These are phyloP conservation scores for Threskiornis aethiopicus DNA, from an alignment of 2,797 vertebrate genomes.

Conservation along the genomic window DNA sequence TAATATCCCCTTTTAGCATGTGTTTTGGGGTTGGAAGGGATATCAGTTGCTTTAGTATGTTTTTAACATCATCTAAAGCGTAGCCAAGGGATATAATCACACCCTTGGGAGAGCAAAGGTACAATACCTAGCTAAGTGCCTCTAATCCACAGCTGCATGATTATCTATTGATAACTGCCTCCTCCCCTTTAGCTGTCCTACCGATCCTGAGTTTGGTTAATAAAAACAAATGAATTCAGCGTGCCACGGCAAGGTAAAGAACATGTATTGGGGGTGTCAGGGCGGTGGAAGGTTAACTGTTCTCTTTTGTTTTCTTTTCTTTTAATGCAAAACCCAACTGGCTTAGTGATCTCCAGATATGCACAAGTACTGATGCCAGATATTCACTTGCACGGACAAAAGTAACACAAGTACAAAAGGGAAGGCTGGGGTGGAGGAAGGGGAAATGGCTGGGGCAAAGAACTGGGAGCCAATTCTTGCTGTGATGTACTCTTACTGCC, in stretches of 20 bases:
- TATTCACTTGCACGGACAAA: slow-evolving; percentile 15
- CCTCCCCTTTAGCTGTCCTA: slow-evolving; percentile 1
- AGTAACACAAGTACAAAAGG: slow-evolving; percentile 16
- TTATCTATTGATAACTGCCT: slow-evolving; percentile 48
- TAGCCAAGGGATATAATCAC: slow-evolving; percentile 37
- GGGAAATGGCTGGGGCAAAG: slow-evolving; percentile 40
- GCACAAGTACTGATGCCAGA: background rate
- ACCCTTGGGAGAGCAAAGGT: slow-evolving; percentile 30
- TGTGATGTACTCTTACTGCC: background rate
- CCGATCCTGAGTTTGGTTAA: background rate
- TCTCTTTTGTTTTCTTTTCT: slow-evolving; percentile 35
- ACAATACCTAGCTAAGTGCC: slow-evolving; percentile 15
- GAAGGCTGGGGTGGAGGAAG: slow-evolving; percentile 23
- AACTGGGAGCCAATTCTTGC: background rate
- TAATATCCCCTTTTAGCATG: slow-evolving; percentile 17
- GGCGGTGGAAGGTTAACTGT: background rate
- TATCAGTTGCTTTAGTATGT: slow-evolving; percentile 35
- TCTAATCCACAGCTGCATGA: slow-evolving; percentile 7
- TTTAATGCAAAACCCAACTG: slow-evolving; percentile 30
- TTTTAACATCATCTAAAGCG: slow-evolving; percentile 39
- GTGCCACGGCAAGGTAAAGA: background rate
- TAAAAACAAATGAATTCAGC: slow-evolving; percentile 32
- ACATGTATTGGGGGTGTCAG: background rate
- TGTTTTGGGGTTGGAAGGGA: slow-evolving; percentile 34
- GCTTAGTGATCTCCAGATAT: slow-evolving; percentile 31